Percentiles rank a stretch among this genome's conserved stretches.
Evolutionary conservation across 2,888 invertebrate genomes (phyloP).

Genomic region (Drosophila kambysellisi): DNA sequence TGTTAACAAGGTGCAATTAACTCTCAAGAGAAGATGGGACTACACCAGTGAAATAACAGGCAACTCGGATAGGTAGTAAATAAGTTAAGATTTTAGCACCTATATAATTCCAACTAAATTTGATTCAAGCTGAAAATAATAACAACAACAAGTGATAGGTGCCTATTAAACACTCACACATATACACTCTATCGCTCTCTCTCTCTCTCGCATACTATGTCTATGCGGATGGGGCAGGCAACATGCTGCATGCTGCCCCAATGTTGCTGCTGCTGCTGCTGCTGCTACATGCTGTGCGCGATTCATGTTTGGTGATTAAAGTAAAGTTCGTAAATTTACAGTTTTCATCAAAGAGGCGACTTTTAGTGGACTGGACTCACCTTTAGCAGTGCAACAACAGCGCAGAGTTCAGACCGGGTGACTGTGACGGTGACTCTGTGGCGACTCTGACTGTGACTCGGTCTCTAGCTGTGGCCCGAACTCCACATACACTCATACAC

Average conservation of each 20-base stretch:
- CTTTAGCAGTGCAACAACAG: conserved; percentile 79
- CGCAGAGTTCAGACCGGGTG: conserved; percentile 79
- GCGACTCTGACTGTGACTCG: conserved; percentile 54
- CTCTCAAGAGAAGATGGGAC: not conserved
- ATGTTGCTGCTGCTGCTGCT: conserved; percentile 53
- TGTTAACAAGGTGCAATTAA: not conserved
- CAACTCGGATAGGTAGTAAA: conserved; percentile 21
- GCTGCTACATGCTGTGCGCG: conserved; percentile 81
- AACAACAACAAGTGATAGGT: conserved; percentile 26
- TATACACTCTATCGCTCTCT: not conserved
- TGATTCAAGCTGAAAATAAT: conserved; percentile 44
- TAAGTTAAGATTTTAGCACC: conserved; percentile 39
- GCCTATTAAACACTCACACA: conserved; percentile 4
- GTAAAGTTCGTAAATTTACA: conserved; percentile 84
- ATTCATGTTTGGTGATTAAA: conserved; percentile 84
- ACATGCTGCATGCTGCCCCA: conserved; percentile 14
- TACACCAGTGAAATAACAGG: conserved; percentile 8
- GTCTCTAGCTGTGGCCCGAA: conserved; percentile 30
- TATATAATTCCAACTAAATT: conserved; percentile 30
- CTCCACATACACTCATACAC: conserved; percentile 37
- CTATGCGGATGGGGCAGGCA: conserved; percentile 6
- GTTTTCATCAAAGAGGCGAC: conserved; percentile 83
- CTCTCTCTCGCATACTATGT: not conserved
- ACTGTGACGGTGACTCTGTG: conserved; percentile 73
- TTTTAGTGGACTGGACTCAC: conserved; percentile 82